Conservation (phyloP, 2,797 vertebrate species). For the Streptopelia turtur region DNA sequence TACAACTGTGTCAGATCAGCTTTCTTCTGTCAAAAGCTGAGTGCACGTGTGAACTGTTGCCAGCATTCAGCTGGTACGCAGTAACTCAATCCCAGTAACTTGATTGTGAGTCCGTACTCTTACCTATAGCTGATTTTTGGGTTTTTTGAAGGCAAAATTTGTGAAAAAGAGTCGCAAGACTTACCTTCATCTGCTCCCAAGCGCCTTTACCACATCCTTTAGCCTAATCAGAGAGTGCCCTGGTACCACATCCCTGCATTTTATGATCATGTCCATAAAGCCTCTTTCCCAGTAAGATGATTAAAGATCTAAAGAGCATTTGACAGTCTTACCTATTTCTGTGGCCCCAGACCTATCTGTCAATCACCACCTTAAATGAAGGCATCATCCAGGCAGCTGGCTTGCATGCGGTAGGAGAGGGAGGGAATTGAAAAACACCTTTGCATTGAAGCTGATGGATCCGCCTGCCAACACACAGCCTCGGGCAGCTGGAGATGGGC, state of each 20-base stretch:
- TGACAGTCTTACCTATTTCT: not conserved
- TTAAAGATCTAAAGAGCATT: not conserved
- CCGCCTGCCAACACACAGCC: conserved; percentile 37
- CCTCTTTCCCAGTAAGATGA: not conserved
- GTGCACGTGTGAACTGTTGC: not conserved
- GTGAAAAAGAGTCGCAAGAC: not conserved
- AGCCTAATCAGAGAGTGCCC: not conserved
- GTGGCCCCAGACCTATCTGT: not conserved
- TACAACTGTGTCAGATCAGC: not conserved
- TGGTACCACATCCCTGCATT: not conserved
- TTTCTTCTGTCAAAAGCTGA: not conserved
- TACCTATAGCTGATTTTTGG: not conserved
- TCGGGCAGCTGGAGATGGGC: not conserved
- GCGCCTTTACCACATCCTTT: not conserved
- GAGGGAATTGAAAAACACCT: conserved; percentile 31
- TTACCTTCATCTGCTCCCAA: not conserved
- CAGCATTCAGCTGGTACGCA: not conserved
- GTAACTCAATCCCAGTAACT: not conserved
- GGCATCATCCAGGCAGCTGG: conserved; percentile 3
- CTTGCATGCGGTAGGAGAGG: conserved; percentile 12
- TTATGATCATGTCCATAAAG: not conserved
- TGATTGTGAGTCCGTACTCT: not conserved
- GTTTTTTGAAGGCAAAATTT: not conserved
- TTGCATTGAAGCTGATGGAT: conserved; percentile 14
- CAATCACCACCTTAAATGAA: not conserved